Percentiles rank a stretch among this genome's conserved stretches.
These are phyloP conservation scores for Polydrusus tereticollis DNA, from an alignment of 2,888 invertebrate genomes.

Conservation along the genomic window DNA sequence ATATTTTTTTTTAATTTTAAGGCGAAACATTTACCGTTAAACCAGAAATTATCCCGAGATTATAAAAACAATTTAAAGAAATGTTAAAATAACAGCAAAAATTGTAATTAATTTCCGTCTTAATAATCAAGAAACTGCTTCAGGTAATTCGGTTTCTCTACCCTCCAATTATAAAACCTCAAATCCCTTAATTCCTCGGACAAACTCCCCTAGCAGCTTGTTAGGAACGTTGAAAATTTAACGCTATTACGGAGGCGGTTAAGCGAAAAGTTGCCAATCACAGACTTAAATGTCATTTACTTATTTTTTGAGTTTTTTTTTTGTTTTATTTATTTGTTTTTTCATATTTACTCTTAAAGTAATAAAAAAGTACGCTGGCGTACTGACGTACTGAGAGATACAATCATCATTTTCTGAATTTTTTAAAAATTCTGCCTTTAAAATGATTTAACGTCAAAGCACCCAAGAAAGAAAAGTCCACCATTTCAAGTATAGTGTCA, in stretches of 20 bases:
- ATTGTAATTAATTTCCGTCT: background rate
- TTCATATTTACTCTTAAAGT: background rate
- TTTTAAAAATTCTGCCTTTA: too few relatives aligned
- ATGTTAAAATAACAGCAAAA: background rate
- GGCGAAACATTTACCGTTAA: too few relatives aligned
- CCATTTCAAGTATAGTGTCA: too few relatives aligned
- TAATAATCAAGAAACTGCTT: constrained; percentile 3
- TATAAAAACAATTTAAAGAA: background rate
- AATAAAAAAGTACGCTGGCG: too few relatives aligned
- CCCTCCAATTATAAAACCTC: constrained; percentile 17
- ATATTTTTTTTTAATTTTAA: too few relatives aligned
- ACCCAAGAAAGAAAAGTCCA: too few relatives aligned
- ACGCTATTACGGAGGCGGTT: background rate
- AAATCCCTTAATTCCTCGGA: constrained; percentile 16
- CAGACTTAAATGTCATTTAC: constrained; percentile 1
- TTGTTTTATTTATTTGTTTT: background rate
- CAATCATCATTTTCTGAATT: too few relatives aligned
- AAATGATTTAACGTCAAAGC: too few relatives aligned
- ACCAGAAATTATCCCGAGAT: background rate
- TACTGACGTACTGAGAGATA: too few relatives aligned
- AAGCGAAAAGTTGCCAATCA: background rate
- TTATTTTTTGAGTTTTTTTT: background rate
- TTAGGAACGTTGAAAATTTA: constrained; percentile 11
- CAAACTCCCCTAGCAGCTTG: constrained; percentile 4
- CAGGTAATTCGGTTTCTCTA: constrained; percentile 1